These are phyloP conservation scores for Tetragnatha montana DNA, from an alignment of 2,888 invertebrate species.

Conservation along the genomic window DNA sequence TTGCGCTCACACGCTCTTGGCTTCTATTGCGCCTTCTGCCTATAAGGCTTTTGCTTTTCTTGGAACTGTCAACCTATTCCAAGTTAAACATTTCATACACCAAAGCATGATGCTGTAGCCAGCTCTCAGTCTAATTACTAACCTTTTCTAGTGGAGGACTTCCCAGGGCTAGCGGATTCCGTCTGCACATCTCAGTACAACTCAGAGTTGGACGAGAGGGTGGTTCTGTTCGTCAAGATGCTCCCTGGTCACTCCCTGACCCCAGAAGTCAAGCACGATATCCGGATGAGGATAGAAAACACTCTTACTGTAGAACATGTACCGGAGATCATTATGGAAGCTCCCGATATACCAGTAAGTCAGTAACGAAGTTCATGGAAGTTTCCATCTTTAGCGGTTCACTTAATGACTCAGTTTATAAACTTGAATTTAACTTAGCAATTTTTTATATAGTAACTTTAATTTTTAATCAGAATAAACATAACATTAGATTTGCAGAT, in stretches of 20 bases:
- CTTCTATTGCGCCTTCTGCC: too few relatives aligned
- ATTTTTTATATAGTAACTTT: too few relatives aligned
- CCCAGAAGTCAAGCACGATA: slow-evolving; percentile 75
- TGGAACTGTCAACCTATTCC: background rate
- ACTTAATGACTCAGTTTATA: too few relatives aligned
- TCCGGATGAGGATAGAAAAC: slow-evolving; percentile 77
- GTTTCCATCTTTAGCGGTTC: too few relatives aligned
- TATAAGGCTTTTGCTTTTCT: too few relatives aligned
- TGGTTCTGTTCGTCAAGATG: slow-evolving; percentile 79
- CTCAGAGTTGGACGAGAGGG: slow-evolving; percentile 78
- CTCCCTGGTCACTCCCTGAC: slow-evolving; percentile 74
- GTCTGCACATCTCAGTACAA: slow-evolving; percentile 79
- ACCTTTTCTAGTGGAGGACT: slow-evolving; percentile 77
- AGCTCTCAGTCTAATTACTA: too few relatives aligned
- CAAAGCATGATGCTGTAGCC: too few relatives aligned
- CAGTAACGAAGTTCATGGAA: too few relatives aligned
- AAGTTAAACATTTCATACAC: background rate
- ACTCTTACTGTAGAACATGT: slow-evolving; percentile 79
- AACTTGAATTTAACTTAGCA: too few relatives aligned
- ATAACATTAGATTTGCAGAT: too few relatives aligned
- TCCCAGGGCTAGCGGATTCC: slow-evolving; percentile 79
- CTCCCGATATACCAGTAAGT: slow-evolving; percentile 77
- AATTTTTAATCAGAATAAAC: too few relatives aligned
- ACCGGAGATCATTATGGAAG: slow-evolving; percentile 78
- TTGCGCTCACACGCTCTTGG: too few relatives aligned